Base-by-base conservation (phyloP, 1,140 invertebrate species). In the Bombus sylvicola region DNA sequence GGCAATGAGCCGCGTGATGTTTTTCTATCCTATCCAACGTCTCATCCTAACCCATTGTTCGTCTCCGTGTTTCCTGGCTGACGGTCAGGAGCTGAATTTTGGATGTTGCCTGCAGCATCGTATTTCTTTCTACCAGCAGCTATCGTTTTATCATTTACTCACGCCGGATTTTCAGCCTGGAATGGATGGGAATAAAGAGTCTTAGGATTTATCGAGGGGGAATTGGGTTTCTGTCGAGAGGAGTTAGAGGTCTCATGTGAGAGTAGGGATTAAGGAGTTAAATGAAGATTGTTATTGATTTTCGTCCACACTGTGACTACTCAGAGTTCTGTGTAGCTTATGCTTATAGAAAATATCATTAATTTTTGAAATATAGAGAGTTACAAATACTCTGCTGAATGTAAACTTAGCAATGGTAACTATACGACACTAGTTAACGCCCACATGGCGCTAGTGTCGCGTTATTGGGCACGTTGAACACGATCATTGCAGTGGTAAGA, bases 1-100 rank as follows among this genome's bases (percentile, higher is more conserved):
- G 53, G 79, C 86, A 78, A 89, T 89, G 81, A 85, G 81, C 75
- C 73, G 80, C 83, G 69, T 31, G 74, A 82, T 85, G 69, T 81
- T 87, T 68, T 81, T 81, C 69, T 34, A 39, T 15, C 64, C 85
- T n/a, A 9, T 22, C 39, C 39, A 37, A 1, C 31, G 18, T 34
- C 31, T 37, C n/a, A 15, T 31, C 64, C 43, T 15, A 18, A 25
- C 64, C 75, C 39, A 57, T 18, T 9, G 18, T 31, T 47, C 66
- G 25, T 73, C 59, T 71, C 39, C 22, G 28, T 31, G n/a, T 28
- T n/a, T 74, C 39, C n/a, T 18, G 5, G 39, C 43, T 73, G 69
- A 81, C 80, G 31, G 37, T 18, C 78, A 71, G 57, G 47, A 76
- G 68, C 39, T 83, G 81, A 83, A 83, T 83, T 83, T 69, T 34